Evolutionary conservation across 2,113 vertebrate genomes (phyloP).

Genomic region (Sinocyclocheilus anophthalmus): DNA sequence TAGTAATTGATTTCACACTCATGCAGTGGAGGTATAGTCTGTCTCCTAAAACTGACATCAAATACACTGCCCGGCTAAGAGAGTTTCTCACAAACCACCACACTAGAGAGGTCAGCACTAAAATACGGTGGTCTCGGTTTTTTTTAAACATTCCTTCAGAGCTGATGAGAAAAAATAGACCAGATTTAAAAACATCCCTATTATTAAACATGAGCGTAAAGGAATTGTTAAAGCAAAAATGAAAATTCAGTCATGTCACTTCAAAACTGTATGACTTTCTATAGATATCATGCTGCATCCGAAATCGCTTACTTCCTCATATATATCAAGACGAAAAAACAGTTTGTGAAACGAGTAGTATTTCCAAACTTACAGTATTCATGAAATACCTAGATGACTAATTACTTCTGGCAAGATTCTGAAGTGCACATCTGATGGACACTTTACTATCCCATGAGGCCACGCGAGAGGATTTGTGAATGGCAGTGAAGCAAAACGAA

Average conservation of each 20-base stretch:
- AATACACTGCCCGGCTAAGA: background rate
- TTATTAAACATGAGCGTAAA: background rate
- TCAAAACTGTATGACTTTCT: background rate
- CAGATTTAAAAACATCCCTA: background rate
- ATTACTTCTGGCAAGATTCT: background rate
- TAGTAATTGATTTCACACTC: slow-evolving; percentile 75
- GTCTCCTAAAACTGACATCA: slow-evolving; percentile 38
- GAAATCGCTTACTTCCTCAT: background rate
- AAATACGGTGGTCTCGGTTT: background rate
- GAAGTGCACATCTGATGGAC: background rate
- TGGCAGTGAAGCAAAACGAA: background rate
- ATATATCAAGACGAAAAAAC: background rate
- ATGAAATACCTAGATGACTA: background rate
- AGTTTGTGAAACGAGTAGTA: background rate
- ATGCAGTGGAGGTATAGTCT: slow-evolving; percentile 43
- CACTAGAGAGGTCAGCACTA: background rate
- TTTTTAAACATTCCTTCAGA: background rate
- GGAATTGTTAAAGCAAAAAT: background rate
- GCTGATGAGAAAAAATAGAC: background rate
- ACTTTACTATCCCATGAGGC: background rate
- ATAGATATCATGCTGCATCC: background rate
- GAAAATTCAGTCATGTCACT: background rate
- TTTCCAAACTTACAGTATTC: too few species aligned
- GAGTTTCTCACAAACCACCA: slow-evolving; percentile 38
- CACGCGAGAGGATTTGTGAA: background rate